Base-by-base conservation (phyloP, 1,140 invertebrate species). In the Diachasma alloeum region DNA sequence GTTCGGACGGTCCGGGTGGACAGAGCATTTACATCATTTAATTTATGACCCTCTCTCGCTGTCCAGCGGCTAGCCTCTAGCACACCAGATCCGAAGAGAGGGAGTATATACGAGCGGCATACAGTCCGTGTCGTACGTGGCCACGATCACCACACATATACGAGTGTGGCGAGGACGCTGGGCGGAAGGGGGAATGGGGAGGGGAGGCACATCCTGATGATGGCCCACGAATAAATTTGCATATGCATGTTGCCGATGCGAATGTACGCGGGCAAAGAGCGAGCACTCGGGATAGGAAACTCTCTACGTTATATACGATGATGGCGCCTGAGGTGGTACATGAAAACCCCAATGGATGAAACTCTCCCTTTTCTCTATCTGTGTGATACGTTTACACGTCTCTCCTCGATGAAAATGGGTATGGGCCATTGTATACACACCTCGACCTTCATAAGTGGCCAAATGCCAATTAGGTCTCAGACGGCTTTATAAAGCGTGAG, bases 21-120 rank as follows among this genome's bases (percentile, higher is more conserved):
- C 87, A 84, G 82, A 84, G 84, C 88, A 90, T 90, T 90, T 90
- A 89, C 88, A 90, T 90, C 88, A 89, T 90, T 90, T 89, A 90
- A 90, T 90, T 89, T 90, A 90, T 90, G 88, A 87, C 81, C 83
- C 81, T 85, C 84, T 83, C 82, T 76, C 39, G 66, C 36, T 68
- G 66, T 63, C 59, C 59, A 63, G 59, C 59, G 59, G 81, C 77
- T 78, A 71, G 75, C 46, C 53, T 69, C 73, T 67, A 74, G 24
- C 63, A 68, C 66, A 66, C 74, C 19, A 42, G 26, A 37, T 19
- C 36, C 15, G 59, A 63, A 66, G 74, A 71, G 67, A 36, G 48
- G 48, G 44, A 46, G 48, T 53, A 53, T 53, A 68, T 68, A 68
- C 31, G n/a, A 36, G 66, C 1, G 44, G 17, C 63, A 75, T 72